A percentile compares a stretch with the other conserved stretches of the same genome.
Evolutionary conservation across 2,797 vertebrate species (phyloP).

Genomic region (Tangara arthus): DNA sequence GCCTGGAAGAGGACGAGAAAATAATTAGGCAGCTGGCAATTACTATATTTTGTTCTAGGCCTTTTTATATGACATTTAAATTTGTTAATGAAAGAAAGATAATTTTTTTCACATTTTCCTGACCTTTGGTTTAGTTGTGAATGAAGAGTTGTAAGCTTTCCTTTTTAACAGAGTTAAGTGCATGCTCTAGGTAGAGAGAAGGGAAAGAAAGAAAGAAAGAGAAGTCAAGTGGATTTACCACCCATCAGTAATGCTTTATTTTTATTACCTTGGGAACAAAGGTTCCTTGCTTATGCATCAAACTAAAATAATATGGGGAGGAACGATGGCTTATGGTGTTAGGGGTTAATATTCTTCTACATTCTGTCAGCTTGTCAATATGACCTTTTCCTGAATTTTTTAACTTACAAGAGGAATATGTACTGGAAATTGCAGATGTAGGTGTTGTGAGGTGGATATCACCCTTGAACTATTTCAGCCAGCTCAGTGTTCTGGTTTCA

Average conservation of each 20-base stretch:
- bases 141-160: neutral
- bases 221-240: neutral
- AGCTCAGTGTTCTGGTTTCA: neutral
- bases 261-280: neutral
- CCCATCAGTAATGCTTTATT: neutral
- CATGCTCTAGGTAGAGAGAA: neutral
- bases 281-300: neutral
- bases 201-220: neutral
- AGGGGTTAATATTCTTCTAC: neutral
- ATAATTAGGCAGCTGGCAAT: constrained; percentile 16
- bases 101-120: neutral
- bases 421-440: neutral
- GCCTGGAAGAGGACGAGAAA: constrained; percentile 11
- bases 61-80: neutral
- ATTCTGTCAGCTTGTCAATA: neutral
- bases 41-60: neutral
- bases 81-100: constrained; percentile 3
- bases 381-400: neutral
- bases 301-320: neutral
- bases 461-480: neutral
- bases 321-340: neutral
- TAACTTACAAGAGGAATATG: neutral
- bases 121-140: neutral
- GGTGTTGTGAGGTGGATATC: neutral
- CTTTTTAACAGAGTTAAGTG: neutral